Conservation (phyloP, 35 echinoderm and acorn worm species). For the Diadema setosum region DNA sequence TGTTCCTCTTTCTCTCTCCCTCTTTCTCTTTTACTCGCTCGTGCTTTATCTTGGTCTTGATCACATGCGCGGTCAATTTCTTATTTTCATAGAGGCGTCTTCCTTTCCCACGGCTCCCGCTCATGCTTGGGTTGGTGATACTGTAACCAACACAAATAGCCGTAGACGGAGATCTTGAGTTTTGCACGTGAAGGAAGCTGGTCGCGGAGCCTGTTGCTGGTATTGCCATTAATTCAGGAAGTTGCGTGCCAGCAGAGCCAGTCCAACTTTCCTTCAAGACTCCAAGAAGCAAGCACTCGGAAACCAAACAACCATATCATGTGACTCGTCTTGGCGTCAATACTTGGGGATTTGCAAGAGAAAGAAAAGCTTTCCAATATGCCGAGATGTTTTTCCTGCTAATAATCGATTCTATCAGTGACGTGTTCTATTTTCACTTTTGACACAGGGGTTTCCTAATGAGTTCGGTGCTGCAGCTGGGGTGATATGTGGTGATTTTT, state of each 20-base stretch:
- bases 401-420: not conserved
- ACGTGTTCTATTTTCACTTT: not conserved
- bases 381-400: not conserved
- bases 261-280: not conserved
- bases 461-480: too few relatives aligned
- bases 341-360: not conserved
- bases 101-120: slow-evolving; percentile 12
- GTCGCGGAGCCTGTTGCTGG: not conserved
- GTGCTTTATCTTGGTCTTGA: not conserved
- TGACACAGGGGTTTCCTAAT: too few relatives aligned
- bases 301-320: slow-evolving; percentile 12
- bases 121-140: too few relatives aligned
- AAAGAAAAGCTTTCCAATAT: not conserved
- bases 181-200: not conserved
- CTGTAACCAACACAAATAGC: slow-evolving; percentile 4
- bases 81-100: not conserved
- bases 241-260: slow-evolving; percentile 1
- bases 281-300: not conserved
- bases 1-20: not conserved
- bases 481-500: too few relatives aligned
- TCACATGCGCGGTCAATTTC: not conserved
- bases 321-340: not conserved
- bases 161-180: not conserved
- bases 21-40: not conserved
- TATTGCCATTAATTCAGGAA: slow-evolving; percentile 10